Conservation (phyloP, 2,888 invertebrate species). For the Pterostichus niger region DNA sequence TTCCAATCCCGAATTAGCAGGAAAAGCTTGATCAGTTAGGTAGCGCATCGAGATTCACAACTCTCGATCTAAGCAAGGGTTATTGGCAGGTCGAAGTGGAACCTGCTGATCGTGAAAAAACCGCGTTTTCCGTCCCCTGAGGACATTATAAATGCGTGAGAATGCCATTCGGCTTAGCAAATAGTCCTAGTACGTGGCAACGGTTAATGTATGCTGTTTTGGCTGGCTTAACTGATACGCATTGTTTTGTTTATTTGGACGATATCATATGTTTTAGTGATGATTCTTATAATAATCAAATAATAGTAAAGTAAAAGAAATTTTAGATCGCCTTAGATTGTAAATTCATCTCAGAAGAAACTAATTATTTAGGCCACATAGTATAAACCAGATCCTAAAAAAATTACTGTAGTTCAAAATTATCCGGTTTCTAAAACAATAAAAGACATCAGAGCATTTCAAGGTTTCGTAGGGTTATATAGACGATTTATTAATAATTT, state of each 20-base stretch:
- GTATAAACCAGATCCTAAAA: too few species aligned
- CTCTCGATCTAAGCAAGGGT: constrained; percentile 68
- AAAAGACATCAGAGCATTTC: too few species aligned
- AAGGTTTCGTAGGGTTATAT: too few species aligned
- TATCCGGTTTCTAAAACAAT: too few species aligned
- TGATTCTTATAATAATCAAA: constrained; percentile 67
- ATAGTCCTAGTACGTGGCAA: constrained; percentile 71
- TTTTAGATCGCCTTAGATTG: constrained; percentile 68
- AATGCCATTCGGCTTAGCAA: constrained; percentile 72
- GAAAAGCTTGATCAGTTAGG: constrained; percentile 68
- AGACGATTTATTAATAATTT: too few species aligned
- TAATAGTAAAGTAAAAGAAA: constrained; percentile 63
- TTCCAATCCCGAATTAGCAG: constrained; percentile 68
- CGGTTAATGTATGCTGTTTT: constrained; percentile 71
- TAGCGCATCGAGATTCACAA: constrained; percentile 68
- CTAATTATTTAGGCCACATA: constrained; percentile 64
- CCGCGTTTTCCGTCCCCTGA: constrained; percentile 68
- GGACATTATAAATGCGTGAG: constrained; percentile 70
- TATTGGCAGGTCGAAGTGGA: constrained; percentile 68
- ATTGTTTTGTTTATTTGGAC: constrained; percentile 69
- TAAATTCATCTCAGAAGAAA: constrained; percentile 68
- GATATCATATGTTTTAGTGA: constrained; percentile 67
- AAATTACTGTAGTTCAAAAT: too few species aligned
- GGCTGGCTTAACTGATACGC: constrained; percentile 68
- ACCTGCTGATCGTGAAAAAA: constrained; percentile 68